phyloP scores from a whole-genome alignment of 1,140 invertebrate genomes.

The Sesamia nonagrioides region DNA sequence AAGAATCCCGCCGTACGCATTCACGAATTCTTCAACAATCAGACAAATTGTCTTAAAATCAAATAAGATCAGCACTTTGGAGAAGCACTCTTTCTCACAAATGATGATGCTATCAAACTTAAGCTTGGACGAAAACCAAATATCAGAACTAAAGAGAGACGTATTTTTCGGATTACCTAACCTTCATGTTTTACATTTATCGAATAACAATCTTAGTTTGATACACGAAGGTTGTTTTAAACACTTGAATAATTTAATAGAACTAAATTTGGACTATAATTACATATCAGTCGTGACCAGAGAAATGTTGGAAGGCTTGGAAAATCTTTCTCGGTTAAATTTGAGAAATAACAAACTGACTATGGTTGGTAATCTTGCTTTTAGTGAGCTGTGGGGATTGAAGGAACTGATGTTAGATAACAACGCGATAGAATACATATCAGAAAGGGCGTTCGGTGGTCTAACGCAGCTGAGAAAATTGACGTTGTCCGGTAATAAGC shows the following conservation, averaged over 20 bases:
- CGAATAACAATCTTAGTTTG: slow-evolving; percentile 91
- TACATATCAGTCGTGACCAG: slow-evolving; percentile 90
- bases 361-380: slow-evolving; percentile 92
- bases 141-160: slow-evolving; percentile 91
- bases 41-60: slow-evolving; percentile 90
- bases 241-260: slow-evolving; percentile 89
- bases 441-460: slow-evolving; percentile 91
- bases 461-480: slow-evolving; percentile 90
- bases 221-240: slow-evolving; percentile 93
- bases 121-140: slow-evolving; percentile 91
- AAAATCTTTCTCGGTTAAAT: slow-evolving; percentile 90
- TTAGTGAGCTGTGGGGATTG: slow-evolving; percentile 91
- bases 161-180: slow-evolving; percentile 91
- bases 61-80: slow-evolving; percentile 90
- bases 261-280: slow-evolving; percentile 91
- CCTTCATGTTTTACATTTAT: slow-evolving; percentile 90
- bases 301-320: slow-evolving; percentile 91
- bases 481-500: slow-evolving; percentile 91
- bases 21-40: slow-evolving; percentile 91
- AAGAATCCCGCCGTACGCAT: slow-evolving; percentile 90
- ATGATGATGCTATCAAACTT: slow-evolving; percentile 90
- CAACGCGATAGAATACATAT: slow-evolving; percentile 90
- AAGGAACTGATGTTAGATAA: slow-evolving; percentile 92
- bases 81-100: slow-evolving; percentile 90
- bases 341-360: slow-evolving; percentile 91